phyloP scores from a whole-genome alignment of 2,888 invertebrate species.

The Campoplex nolae region DNA sequence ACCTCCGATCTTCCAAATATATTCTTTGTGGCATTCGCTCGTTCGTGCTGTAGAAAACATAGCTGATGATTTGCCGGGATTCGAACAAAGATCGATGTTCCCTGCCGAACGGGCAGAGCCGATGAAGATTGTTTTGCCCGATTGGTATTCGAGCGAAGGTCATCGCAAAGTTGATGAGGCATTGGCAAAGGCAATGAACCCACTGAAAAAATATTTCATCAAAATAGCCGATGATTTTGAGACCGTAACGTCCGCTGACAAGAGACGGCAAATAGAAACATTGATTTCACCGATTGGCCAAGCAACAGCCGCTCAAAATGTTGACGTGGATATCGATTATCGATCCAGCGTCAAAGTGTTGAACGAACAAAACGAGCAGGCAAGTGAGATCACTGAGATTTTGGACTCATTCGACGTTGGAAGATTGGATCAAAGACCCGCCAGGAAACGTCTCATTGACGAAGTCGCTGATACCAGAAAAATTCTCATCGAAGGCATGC shows the following conservation, averaged over 20 bases:
- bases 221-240: conserved; percentile 71
- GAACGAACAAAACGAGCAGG: conserved; percentile 72
- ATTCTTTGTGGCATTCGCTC: conserved; percentile 86
- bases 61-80: conserved; percentile 87
- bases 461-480: conserved; percentile 72
- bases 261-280: conserved; percentile 62
- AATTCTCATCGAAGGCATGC: conserved; percentile 74
- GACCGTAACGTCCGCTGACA: conserved; percentile 70
- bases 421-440: conserved; percentile 75
- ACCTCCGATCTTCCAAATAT: conserved; percentile 87
- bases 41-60: conserved; percentile 86
- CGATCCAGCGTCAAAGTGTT: conserved; percentile 75
- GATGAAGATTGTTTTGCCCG: conserved; percentile 87
- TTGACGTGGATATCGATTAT: conserved; percentile 70
- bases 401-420: conserved; percentile 77
- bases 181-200: conserved; percentile 9
- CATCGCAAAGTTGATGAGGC: conserved; percentile 70
- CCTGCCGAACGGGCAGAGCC: neutral
- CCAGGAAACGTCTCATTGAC: conserved; percentile 74
- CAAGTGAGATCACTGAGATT: conserved; percentile 74
- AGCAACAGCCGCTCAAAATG: conserved; percentile 62
- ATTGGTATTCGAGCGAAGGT: conserved; percentile 84
- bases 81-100: conserved; percentile 82
- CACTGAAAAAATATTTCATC: conserved; percentile 25
- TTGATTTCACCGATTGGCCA: conserved; percentile 61